Conservation (phyloP, 2,888 invertebrate genomes). For the Platypus cylindrus region DNA sequence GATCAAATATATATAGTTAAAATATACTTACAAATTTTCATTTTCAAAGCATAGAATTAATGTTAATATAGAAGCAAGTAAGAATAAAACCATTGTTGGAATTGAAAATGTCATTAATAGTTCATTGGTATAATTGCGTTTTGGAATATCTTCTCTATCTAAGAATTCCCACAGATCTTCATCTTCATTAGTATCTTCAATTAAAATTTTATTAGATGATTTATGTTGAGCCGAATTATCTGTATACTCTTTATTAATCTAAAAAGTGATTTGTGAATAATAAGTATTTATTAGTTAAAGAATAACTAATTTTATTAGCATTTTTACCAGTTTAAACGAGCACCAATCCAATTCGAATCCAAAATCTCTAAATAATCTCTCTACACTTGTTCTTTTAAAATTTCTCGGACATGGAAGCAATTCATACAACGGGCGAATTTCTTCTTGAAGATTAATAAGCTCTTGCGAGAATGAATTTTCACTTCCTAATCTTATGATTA, state of each 20-base stretch:
- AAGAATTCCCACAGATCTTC: slow-evolving; percentile 46
- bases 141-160: slow-evolving; percentile 46
- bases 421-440: slow-evolving; percentile 69
- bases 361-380: slow-evolving; percentile 66
- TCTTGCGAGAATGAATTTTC: slow-evolving; percentile 57
- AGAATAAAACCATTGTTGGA: slow-evolving; percentile 53
- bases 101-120: slow-evolving; percentile 56
- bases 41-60: slow-evolving; percentile 64
- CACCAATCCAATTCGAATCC: slow-evolving; percentile 82
- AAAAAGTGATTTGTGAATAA: slow-evolving; percentile 14
- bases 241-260: slow-evolving; percentile 27
- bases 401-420: slow-evolving; percentile 65
- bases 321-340: slow-evolving; percentile 62
- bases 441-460: slow-evolving; percentile 57
- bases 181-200: slow-evolving; percentile 4
- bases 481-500: slow-evolving; percentile 73
- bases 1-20: not conserved
- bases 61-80: slow-evolving; percentile 53
- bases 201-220: slow-evolving; percentile 4
- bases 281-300: slow-evolving; percentile 16
- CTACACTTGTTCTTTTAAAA: slow-evolving; percentile 76
- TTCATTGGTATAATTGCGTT: slow-evolving; percentile 56
- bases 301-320: slow-evolving; percentile 4
- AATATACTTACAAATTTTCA: slow-evolving; percentile 57
- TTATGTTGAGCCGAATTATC: slow-evolving; percentile 12